These are phyloP conservation scores for Lucilia cuprina DNA, from an alignment of 1,140 invertebrate genomes.

Conservation along the genomic window DNA sequence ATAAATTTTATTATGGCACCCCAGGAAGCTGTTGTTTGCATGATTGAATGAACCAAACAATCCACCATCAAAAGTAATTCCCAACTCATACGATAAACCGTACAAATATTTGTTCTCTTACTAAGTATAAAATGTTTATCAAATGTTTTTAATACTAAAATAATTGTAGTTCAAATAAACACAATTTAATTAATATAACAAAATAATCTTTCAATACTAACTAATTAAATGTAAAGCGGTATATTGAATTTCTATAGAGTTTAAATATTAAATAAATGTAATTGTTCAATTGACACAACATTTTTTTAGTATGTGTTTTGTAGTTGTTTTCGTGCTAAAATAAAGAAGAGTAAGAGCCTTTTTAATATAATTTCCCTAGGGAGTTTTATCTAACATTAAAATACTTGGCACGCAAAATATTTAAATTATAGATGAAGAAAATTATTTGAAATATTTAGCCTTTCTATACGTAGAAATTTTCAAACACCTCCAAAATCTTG, in stretches of 20 bases:
- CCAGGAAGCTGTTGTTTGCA: conserved; percentile 39
- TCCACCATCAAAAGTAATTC: neutral
- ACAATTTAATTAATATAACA: neutral
- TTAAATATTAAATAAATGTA: neutral
- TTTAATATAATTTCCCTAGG: conserved; percentile 8
- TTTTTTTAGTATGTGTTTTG: neutral
- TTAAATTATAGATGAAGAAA: too few species aligned
- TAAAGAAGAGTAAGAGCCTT: neutral
- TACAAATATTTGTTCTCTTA: too few species aligned
- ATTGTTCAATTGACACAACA: neutral
- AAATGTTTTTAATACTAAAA: neutral
- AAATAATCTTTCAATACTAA: neutral
- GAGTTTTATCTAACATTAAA: conserved; percentile 13
- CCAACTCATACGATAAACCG: too few species aligned
- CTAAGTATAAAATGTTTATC: neutral
- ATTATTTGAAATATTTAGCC: too few species aligned
- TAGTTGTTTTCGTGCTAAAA: neutral
- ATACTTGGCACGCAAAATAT: neutral
- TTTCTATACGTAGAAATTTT: too few species aligned
- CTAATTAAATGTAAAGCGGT: neutral
- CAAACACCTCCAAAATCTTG: too few species aligned
- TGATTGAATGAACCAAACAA: conserved; percentile 29
- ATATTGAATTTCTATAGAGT: neutral
- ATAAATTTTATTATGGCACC: conserved; percentile 30
- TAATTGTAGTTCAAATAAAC: neutral